Evolutionary conservation across 2,888 invertebrate species (phyloP).

Genomic region (Chymomyza fuscimana): DNA sequence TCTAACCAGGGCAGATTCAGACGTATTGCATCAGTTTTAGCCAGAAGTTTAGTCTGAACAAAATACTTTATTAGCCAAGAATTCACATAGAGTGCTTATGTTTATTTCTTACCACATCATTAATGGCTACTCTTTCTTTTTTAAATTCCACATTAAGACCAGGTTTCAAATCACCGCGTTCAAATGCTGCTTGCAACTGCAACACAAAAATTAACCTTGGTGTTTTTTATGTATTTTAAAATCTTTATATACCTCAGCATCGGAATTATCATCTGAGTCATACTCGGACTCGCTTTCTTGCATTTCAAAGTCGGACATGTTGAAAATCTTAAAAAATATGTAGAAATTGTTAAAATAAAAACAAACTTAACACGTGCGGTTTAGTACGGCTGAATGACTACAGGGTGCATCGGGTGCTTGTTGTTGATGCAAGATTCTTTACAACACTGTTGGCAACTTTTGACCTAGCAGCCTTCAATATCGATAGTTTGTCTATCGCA

Average conservation of each 20-base stretch:
- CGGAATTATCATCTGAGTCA: constrained; percentile 75
- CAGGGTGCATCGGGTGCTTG: background rate
- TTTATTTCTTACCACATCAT: constrained; percentile 85
- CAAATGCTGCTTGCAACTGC: constrained; percentile 94
- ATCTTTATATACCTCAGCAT: constrained; percentile 71
- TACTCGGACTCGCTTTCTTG: constrained; percentile 72
- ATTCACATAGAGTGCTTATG: background rate
- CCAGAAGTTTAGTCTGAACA: constrained; percentile 81
- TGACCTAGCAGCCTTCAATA: background rate
- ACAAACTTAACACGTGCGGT: constrained; percentile 64
- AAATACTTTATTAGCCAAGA: constrained; percentile 23
- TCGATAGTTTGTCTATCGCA: background rate
- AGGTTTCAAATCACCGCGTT: constrained; percentile 90
- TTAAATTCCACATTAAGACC: constrained; percentile 88
- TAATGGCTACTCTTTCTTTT: constrained; percentile 82
- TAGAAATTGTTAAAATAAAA: constrained; percentile 38
- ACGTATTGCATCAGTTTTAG: constrained; percentile 86
- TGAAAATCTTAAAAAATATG: constrained; percentile 18
- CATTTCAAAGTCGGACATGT: constrained; percentile 66
- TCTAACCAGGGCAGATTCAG: constrained; percentile 91
- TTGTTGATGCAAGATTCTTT: background rate
- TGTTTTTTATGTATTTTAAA: background rate
- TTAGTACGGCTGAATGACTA: background rate
- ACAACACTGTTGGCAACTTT: background rate
- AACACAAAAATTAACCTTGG: constrained; percentile 47